These are phyloP conservation scores for Acanthornis magna DNA, from an alignment of 2,797 vertebrate genomes.

Conservation along the genomic window DNA sequence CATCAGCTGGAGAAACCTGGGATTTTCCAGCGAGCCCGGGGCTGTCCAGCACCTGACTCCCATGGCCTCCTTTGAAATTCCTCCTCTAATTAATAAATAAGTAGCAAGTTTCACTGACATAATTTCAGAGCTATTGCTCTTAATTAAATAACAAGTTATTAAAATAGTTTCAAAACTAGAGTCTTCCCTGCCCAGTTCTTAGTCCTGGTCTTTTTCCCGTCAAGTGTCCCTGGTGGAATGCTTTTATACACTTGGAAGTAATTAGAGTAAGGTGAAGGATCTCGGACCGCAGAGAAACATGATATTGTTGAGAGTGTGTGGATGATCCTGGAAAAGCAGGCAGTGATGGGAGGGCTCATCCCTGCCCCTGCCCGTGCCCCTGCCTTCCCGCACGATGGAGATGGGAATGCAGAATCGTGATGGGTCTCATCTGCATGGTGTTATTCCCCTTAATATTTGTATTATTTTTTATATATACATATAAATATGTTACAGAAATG, in stretches of 20 bases:
- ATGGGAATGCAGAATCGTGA: not conserved
- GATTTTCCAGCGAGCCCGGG: constrained; percentile 48
- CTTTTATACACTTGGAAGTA: not conserved
- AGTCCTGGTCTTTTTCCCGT: not conserved
- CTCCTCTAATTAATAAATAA: constrained; percentile 57
- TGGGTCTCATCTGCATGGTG: fast-evolving
- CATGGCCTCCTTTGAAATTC: constrained; percentile 31
- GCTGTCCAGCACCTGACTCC: constrained; percentile 23
- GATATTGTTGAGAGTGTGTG: fast-evolving
- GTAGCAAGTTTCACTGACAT: constrained; percentile 50
- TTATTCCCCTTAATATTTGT: not conserved
- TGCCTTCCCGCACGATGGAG: not conserved
- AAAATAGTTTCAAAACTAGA: not conserved
- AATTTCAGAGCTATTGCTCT: constrained; percentile 48
- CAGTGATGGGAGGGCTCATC: not conserved
- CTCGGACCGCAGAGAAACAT: not conserved
- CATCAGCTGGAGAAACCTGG: not conserved
- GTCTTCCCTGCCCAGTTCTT: not conserved
- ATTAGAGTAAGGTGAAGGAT: not conserved
- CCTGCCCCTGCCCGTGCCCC: not conserved
- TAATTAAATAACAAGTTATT: constrained; percentile 44
- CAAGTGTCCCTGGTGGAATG: not conserved
- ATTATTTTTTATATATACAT: not conserved
- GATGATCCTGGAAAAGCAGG: not conserved
- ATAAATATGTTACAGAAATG: not conserved